Conservation (phyloP, 2,797 vertebrate genomes). For the Danio kyathit region DNA sequence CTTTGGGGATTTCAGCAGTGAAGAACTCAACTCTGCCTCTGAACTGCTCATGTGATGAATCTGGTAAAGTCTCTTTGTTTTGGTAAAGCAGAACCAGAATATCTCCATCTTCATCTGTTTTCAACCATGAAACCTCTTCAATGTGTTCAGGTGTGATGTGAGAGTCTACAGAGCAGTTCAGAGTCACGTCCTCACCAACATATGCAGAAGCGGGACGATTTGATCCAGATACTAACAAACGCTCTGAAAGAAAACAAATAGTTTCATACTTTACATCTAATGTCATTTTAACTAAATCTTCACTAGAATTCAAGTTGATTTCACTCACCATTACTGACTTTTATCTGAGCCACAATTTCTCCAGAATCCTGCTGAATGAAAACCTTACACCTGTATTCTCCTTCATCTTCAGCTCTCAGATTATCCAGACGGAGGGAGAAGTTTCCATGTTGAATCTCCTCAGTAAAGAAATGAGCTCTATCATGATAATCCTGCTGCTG, state of each 20-base stretch:
- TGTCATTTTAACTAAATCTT: too few relatives aligned
- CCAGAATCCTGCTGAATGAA: not conserved
- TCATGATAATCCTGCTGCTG: not conserved
- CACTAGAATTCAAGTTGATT: too few relatives aligned
- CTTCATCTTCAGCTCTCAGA: not conserved
- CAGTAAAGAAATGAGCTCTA: too few relatives aligned
- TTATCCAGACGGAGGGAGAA: not conserved
- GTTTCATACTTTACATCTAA: too few relatives aligned
- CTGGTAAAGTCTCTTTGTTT: not conserved
- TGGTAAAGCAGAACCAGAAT: not conserved
- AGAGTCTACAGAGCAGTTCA: not conserved
- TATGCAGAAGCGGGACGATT: not conserved
- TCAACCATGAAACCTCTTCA: not conserved
- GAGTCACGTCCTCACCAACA: not conserved
- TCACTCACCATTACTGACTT: too few relatives aligned
- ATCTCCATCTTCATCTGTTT: not conserved
- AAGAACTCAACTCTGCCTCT: conserved; percentile 3
- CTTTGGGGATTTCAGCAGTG: not conserved
- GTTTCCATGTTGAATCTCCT: too few relatives aligned
- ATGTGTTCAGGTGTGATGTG: not conserved
- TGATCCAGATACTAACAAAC: not conserved
- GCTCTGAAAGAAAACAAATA: not conserved
- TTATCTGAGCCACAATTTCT: too few relatives aligned
- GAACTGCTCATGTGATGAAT: not conserved
- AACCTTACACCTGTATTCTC: conserved; percentile 5